Evolutionary conservation across 1,140 invertebrate species (phyloP).

Genomic region (Trichogramma pretiosum): DNA sequence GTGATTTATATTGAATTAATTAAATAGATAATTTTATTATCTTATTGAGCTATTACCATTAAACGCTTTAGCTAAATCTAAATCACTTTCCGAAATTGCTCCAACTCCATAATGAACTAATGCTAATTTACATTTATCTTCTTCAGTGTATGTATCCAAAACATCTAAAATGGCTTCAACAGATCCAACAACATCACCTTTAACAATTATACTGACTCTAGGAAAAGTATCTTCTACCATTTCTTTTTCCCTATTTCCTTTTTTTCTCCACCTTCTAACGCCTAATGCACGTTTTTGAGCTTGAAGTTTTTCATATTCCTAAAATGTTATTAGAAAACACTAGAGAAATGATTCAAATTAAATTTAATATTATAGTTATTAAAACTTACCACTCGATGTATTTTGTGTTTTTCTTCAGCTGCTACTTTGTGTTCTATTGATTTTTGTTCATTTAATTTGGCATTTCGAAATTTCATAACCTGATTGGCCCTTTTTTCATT

Average conservation of each 20-base stretch:
- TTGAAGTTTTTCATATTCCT: constrained; percentile 60
- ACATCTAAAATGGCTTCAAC: constrained; percentile 91
- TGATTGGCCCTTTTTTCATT: constrained; percentile 64
- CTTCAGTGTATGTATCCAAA: constrained; percentile 72
- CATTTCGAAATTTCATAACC: constrained; percentile 58
- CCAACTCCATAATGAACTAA: constrained; percentile 88
- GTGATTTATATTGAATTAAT: constrained; percentile 3
- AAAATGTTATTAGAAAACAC: constrained; percentile 17
- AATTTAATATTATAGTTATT: neutral
- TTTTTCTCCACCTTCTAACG: constrained; percentile 30
- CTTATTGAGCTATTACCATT: no score
- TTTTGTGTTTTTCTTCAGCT: constrained; percentile 58
- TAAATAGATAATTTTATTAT: constrained; percentile 6
- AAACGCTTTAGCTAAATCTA: constrained; percentile 80
- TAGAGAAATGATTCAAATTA: constrained; percentile 6
- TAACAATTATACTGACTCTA: constrained; percentile 52
- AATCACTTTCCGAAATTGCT: constrained; percentile 67
- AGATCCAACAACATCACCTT: constrained; percentile 79
- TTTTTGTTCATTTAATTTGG: constrained; percentile 52
- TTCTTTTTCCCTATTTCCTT: constrained; percentile 51
- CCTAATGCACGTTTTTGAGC: constrained; percentile 53
- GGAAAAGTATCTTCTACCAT: constrained; percentile 41
- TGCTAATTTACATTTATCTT: constrained; percentile 68
- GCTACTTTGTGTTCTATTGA: constrained; percentile 47
- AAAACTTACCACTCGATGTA: constrained; percentile 49